These are phyloP conservation scores for Nomada ferruginata DNA, from an alignment of 2,888 invertebrate genomes.

Conservation along the genomic window DNA sequence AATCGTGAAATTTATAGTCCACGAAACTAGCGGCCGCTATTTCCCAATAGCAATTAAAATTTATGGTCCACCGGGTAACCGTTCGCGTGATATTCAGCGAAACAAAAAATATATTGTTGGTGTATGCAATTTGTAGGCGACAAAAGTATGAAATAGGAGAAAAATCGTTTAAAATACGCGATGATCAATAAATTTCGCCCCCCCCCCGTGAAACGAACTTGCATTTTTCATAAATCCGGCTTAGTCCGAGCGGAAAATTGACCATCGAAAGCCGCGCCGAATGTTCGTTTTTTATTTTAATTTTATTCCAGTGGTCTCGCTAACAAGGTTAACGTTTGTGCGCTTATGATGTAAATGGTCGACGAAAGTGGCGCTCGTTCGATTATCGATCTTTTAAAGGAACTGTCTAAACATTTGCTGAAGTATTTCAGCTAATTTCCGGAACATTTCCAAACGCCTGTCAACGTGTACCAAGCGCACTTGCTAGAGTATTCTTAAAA, in stretches of 20 bases:
- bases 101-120: neutral
- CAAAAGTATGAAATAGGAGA: constrained; percentile 5
- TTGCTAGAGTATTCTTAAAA: neutral
- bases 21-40: neutral
- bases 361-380: neutral
- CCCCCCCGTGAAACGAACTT: constrained; percentile 30
- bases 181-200: constrained; percentile 31
- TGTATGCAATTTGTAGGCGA: neutral
- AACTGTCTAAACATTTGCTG: neutral
- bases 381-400: constrained; percentile 7
- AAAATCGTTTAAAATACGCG: constrained; percentile 27
- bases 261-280: neutral
- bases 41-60: constrained; percentile 23
- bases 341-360: neutral
- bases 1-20: constrained; percentile 1
- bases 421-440: neutral
- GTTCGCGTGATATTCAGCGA: neutral
- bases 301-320: neutral
- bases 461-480: neutral
- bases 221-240: constrained; percentile 37
- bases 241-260: constrained; percentile 46
- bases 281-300: constrained; percentile 22
- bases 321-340: neutral
- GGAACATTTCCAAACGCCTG: neutral
- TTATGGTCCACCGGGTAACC: neutral